Percentiles rank a stretch among this genome's conserved stretches.
Evolutionary conservation across 2,797 vertebrate species (phyloP).

Genomic region (Prionace glauca): DNA sequence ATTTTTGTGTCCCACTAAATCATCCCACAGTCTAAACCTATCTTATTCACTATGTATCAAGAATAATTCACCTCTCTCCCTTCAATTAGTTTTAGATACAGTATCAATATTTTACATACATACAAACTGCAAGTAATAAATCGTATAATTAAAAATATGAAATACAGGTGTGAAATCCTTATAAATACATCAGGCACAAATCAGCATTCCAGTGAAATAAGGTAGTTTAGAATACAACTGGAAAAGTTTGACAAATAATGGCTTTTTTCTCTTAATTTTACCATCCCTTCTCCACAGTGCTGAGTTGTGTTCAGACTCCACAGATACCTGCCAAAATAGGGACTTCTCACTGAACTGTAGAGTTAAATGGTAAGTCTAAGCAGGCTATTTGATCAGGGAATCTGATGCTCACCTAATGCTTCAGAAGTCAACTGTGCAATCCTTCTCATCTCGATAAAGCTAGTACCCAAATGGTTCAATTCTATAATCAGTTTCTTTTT

Average conservation of each 20-base stretch:
- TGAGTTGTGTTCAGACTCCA: too few species aligned
- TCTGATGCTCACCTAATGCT: not conserved
- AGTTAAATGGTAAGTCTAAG: not conserved
- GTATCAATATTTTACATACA: not conserved
- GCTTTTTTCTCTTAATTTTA: too few species aligned
- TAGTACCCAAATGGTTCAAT: not conserved
- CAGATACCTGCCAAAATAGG: not conserved
- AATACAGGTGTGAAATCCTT: not conserved
- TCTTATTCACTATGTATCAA: too few species aligned
- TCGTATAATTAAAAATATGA: not conserved
- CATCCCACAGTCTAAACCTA: not conserved
- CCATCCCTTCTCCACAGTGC: too few species aligned
- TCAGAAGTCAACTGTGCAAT: not conserved
- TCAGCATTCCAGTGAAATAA: too few species aligned
- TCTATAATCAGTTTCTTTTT: too few species aligned
- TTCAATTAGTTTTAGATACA: not conserved
- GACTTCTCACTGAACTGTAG: not conserved
- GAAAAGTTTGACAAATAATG: too few species aligned
- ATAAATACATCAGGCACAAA: too few species aligned
- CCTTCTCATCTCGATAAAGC: not conserved
- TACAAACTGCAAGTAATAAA: not conserved
- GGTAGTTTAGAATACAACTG: too few species aligned
- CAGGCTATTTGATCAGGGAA: too few species aligned
- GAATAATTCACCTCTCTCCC: not conserved
- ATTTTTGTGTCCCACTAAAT: too few species aligned